A percentile compares a stretch with the other conserved stretches of the same genome.
phyloP scores from a whole-genome alignment of 1,140 invertebrate genomes.

The Apis dorsata region DNA sequence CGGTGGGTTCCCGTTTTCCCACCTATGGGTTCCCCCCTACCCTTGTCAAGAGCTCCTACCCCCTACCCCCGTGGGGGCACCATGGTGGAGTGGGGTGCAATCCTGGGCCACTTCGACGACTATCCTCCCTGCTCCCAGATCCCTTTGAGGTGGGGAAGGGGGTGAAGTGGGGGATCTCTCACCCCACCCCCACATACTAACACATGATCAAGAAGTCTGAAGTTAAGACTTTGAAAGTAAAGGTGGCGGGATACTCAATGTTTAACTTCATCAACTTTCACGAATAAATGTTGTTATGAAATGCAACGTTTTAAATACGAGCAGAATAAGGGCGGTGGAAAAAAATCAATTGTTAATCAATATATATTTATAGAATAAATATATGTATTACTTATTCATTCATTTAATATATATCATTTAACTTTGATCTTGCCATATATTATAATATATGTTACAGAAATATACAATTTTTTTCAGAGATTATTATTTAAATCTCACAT shows the following conservation, averaged over 20 bases:
- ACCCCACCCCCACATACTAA: constrained; percentile 56
- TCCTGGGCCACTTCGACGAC: constrained; percentile 69
- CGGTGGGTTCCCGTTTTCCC: constrained; percentile 71
- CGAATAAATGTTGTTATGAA: not conserved
- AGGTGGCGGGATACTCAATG: constrained; percentile 16
- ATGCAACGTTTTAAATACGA: not conserved
- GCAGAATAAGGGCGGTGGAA: not conserved
- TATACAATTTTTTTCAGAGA: not conserved
- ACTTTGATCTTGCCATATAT: constrained; percentile 32
- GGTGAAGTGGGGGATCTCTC: constrained; percentile 71
- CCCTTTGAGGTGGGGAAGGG: constrained; percentile 68
- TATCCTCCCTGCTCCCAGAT: constrained; percentile 72
- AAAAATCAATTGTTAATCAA: not conserved
- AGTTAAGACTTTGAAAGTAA: constrained; percentile 28
- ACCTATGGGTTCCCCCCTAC: constrained; percentile 73
- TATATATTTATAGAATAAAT: constrained; percentile 4
- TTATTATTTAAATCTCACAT: not conserved
- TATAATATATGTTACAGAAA: not conserved
- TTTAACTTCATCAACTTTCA: constrained; percentile 23
- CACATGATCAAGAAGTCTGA: constrained; percentile 40
- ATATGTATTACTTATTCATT: not conserved
- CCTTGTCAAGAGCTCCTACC: constrained; percentile 66
- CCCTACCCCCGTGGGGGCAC: constrained; percentile 70
- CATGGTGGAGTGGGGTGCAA: constrained; percentile 68
- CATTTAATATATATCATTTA: not conserved